Percentiles rank a stretch among this genome's conserved stretches.
Evolutionary conservation across 2,888 invertebrate genomes (phyloP).

Genomic region (Temnothorax unifasciatus): DNA sequence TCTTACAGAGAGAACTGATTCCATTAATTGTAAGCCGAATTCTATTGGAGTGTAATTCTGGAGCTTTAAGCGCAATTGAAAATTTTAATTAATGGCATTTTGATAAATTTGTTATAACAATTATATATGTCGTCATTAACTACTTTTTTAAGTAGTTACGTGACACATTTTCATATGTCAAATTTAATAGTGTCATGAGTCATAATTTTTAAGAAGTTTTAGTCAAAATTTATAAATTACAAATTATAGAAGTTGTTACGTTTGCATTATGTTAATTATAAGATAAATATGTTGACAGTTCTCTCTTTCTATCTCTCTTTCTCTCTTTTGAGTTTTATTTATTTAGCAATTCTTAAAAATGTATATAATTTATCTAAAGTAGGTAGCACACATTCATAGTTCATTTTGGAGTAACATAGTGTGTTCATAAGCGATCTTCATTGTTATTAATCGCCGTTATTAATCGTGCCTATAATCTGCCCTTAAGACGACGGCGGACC

Average conservation of each 20-base stretch:
- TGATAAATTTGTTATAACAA: neutral
- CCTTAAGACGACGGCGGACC: slow-evolving; percentile 14
- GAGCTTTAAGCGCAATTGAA: neutral
- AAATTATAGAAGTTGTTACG: neutral
- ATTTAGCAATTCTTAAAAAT: neutral
- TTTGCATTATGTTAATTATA: neutral
- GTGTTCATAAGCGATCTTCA: slow-evolving; percentile 25
- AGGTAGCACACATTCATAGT: neutral
- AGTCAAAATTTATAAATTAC: neutral
- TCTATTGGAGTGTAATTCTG: neutral
- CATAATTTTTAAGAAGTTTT: neutral
- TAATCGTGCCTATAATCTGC: slow-evolving; percentile 41
- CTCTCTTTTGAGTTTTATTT: neutral
- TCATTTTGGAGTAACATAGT: neutral
- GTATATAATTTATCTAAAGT: neutral
- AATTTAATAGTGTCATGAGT: neutral
- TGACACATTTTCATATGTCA: neutral
- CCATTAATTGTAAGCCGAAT: no score
- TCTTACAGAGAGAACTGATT: neutral
- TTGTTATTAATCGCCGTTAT: slow-evolving; percentile 28
- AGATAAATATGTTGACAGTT: neutral
- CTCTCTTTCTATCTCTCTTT: neutral
- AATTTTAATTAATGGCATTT: slow-evolving; percentile 15
- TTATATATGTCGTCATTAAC: no score
- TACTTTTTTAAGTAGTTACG: neutral